phyloP scores from a whole-genome alignment of 2,797 vertebrate species.

The Discoglossus pictus region DNA sequence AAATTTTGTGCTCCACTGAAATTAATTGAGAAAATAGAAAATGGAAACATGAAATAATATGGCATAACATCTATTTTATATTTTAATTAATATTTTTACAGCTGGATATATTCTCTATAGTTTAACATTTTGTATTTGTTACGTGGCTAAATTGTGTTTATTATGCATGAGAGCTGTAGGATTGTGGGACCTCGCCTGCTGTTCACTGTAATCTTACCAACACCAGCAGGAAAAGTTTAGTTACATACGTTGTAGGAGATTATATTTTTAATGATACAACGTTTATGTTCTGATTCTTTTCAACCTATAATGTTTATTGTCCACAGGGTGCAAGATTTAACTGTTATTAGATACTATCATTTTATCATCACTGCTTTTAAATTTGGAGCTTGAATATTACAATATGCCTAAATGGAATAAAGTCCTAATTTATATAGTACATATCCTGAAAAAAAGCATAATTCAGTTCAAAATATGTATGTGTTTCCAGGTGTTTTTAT shows the following conservation, averaged over 20 bases:
- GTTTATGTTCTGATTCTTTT: conserved; percentile 49
- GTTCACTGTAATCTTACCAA: conserved; percentile 55
- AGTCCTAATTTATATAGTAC: conserved; percentile 51
- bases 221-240: conserved; percentile 54
- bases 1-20: too few relatives aligned
- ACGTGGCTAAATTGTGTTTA: conserved; percentile 61
- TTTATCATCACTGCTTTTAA: conserved; percentile 59
- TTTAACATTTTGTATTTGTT: conserved; percentile 60
- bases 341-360: conserved; percentile 44
- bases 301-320: conserved; percentile 46
- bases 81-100: conserved; percentile 35
- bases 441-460: conserved; percentile 28
- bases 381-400: conserved; percentile 36
- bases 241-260: conserved; percentile 56
- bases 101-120: conserved; percentile 43
- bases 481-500: conserved; percentile 54
- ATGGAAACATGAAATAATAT: too few relatives aligned
- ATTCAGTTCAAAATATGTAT: conserved; percentile 50
- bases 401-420: conserved; percentile 49
- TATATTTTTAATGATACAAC: conserved; percentile 55
- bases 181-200: conserved; percentile 51
- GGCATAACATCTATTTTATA: too few relatives aligned
- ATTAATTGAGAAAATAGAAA: too few relatives aligned
- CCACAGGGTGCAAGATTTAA: conserved; percentile 51
- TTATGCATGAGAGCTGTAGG: conserved; percentile 61